Evolutionary conservation across 2,888 invertebrate genomes (phyloP), one percentile per base, ranked within the genome.

Genomic region (Peribatodes rhomboidaria): DNA sequence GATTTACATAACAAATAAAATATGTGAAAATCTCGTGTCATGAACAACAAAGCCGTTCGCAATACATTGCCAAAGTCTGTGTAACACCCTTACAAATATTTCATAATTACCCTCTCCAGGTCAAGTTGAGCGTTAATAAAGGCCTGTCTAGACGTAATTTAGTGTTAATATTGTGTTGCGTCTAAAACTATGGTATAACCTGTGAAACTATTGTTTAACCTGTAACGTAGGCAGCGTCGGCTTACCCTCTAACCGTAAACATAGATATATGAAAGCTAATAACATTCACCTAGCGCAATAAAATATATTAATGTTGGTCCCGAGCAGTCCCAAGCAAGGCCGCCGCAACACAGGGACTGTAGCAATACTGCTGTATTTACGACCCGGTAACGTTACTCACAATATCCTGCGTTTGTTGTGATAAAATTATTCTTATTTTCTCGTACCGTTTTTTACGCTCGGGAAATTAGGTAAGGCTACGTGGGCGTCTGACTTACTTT

Each of bases 221-320:
- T 55, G 59, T 64, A 54, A 37, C 69, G 64, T 49, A 72, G 71
- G 70, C 63, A 68, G 37, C 71, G 68, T 67, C 67, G 65, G 63
- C 65, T 56, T 65, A 68, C 74, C 72, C 68, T 61, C 54, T 67
- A 67, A 65, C 68, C 71, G 76, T 81, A 83, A 83, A 83, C 79
- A 79, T 74, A 79, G 77, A 80, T 80, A 82, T 82, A 84, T 78
- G 73, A 84, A 83, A 82, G 80, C 82, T 84, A 85, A 84, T 85
- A 85, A 82, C 82, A 82, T 81, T 82, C 79, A 80, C 78, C 81
- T 79, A 70, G 69, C 64, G 78, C 78, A 82, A 82, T 86, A 84
- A 86, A 84, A 84, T 82, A 82, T 85, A 86, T 85, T 83, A 84
- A 85, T 84, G 82, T 78, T 75, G 75, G 82, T 74, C 81, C 80